Percentiles rank a stretch among this genome's conserved stretches.
phyloP scores from a whole-genome alignment of 2,113 vertebrate species.

The Sander lucioperca region DNA sequence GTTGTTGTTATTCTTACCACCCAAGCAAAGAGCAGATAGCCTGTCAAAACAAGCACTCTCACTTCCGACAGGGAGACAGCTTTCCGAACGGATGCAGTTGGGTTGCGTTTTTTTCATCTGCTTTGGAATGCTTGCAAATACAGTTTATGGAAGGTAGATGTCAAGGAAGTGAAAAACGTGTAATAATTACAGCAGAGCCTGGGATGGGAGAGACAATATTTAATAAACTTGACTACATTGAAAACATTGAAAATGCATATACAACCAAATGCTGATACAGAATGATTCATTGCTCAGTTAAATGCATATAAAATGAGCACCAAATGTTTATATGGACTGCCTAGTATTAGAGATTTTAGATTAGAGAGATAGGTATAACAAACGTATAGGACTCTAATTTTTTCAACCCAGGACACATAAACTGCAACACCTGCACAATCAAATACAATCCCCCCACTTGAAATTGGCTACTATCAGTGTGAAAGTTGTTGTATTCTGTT shows the following conservation, averaged over 20 bases:
- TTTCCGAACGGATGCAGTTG: slow-evolving; percentile 66
- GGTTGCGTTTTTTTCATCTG: slow-evolving; percentile 37
- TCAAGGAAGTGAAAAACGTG: slow-evolving; percentile 23
- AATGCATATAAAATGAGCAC: too few relatives aligned
- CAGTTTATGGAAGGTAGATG: slow-evolving; percentile 41
- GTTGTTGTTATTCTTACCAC: slow-evolving; percentile 78
- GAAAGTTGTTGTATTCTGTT: neutral
- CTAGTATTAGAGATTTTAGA: neutral
- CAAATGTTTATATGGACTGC: neutral
- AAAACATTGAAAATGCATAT: too few relatives aligned
- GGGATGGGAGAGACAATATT: too few relatives aligned
- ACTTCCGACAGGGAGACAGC: slow-evolving; percentile 68
- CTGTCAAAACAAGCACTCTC: slow-evolving; percentile 78
- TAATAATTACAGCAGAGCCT: neutral
- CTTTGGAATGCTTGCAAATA: slow-evolving; percentile 66
- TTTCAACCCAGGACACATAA: neutral
- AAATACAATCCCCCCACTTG: neutral
- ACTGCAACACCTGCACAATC: neutral
- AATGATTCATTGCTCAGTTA: too few relatives aligned
- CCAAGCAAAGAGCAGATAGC: slow-evolving; percentile 79
- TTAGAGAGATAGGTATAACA: neutral
- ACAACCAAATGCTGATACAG: too few relatives aligned
- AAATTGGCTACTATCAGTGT: neutral
- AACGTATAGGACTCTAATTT: too few relatives aligned
- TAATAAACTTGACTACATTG: too few relatives aligned